Evolutionary conservation across 2,888 invertebrate genomes (phyloP), one percentile per base, ranked within the genome.

Genomic region (Julus scanicus): DNA sequence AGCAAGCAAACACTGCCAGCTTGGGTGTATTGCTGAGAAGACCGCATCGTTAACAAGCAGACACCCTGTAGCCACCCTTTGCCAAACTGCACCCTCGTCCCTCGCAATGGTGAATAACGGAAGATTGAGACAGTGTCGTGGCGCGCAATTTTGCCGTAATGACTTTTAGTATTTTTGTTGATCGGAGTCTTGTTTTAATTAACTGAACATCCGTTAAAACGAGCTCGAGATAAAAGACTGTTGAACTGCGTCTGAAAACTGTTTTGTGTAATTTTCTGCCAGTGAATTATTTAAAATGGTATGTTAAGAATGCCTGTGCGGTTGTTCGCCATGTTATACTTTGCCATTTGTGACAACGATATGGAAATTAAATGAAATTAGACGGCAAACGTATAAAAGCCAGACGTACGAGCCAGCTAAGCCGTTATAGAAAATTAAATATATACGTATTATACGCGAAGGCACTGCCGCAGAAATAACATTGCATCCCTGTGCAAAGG

Each of bases 111-210:
- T 63, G 15, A 63, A 63, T 63, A 63, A 63, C 9, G 63, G 63
- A 63, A 63, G 63, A 63, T 63, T 63, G 63, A 63, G 63, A 63
- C 15, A 63, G 63, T 63, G 63, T 63, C 63, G 63, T 63, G 63
- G 63, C 63, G 63, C 5, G 63, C 63, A 63, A 63, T 63, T 63
- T 63, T 63, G 63, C 63, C 5, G 63, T 63, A 63, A 63, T 63
- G 63, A 63, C 63, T 63, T 63, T 63, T 63, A 63, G 63, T 63
- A 63, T 63, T 63, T 63, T 63, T 63, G 63, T 63, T 63, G 63
- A 63, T 63, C 63, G 63, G 63, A 63, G 63, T 63, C 63, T 63
- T 63, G 63, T 63, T 63, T 63, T 63, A 63, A 63, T 63, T 63
- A 63, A 63, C 63, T 63, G 63, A 63, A 63, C 63, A 63, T 63